phyloP scores from a whole-genome alignment of 2,113 vertebrate species.

The Coregonus clupeaformis region DNA sequence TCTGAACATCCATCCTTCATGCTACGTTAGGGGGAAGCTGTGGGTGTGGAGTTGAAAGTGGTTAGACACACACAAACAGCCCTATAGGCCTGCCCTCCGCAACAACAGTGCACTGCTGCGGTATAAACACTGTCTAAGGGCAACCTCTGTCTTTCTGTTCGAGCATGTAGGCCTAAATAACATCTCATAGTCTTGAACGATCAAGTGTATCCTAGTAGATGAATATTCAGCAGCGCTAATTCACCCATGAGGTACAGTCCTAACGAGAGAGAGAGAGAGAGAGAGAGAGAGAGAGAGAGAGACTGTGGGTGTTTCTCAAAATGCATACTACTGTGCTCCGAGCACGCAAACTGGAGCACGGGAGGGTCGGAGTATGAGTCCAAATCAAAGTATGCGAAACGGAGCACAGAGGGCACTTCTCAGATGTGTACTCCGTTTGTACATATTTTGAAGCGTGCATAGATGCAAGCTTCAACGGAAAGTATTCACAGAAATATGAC shows the following conservation, averaged over 20 bases:
- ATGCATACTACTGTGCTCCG: too few relatives aligned
- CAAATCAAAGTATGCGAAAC: too few relatives aligned
- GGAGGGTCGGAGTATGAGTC: too few relatives aligned
- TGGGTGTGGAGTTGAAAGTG: conserved; percentile 23
- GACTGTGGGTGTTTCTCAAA: not conserved
- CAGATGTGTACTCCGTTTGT: too few relatives aligned
- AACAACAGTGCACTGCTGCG: not conserved
- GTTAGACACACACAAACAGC: not conserved
- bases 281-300: not conserved
- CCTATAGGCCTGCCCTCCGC: not conserved
- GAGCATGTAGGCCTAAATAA: not conserved
- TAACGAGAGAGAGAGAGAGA: not conserved
- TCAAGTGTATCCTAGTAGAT: not conserved
- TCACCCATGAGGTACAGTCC: conserved; percentile 23
- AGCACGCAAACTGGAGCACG: too few relatives aligned
- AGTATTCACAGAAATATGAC: too few relatives aligned
- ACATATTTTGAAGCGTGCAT: too few relatives aligned
- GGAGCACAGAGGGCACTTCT: too few relatives aligned
- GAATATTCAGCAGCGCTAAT: conserved; percentile 48
- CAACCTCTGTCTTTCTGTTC: too few relatives aligned
- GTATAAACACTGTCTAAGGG: not conserved
- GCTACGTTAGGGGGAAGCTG: conserved; percentile 8
- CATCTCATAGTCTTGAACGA: not conserved
- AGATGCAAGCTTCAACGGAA: too few relatives aligned
- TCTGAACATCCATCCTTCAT: conserved; percentile 30